Evolutionary conservation across 2,113 vertebrate genomes (phyloP), one percentile per base, ranked within the genome.

Genomic region (Ictidomys tridecemlineatus): DNA sequence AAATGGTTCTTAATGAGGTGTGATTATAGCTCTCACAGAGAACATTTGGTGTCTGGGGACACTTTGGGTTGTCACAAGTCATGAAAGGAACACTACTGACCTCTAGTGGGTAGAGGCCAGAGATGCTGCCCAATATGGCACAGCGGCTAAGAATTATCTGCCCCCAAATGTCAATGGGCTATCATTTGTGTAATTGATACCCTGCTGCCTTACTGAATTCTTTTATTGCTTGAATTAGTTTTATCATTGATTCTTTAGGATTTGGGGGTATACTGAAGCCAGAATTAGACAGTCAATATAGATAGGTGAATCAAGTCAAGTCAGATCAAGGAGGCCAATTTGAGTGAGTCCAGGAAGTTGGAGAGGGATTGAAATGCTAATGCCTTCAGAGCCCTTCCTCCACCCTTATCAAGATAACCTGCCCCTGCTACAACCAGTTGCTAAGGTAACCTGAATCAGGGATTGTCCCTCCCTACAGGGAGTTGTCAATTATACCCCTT

Each of bases 141-240:
- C 32, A 90, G 77, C 12, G 16, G 22, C 13, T 16, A 78, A 91
- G 37, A 45, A 45, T 76, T 69, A 37, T n/a, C 48, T 16, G 39
- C 28, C n/a, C n/a, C 77, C 48, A 56, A 67, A 74, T 76, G 42
- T 39, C 61, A 90, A 65, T 82, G 89, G 85, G 83, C 42, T 86
- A 79, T 86, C 79, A 80, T 86, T 82, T 89, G 80, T 77, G 26
- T 77, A 93, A 93, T 65, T 72, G 89, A 53, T 85, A 65, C 88
- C 32, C 37, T 72, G 45, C 8, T 37, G 78, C 30, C 39, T 92
- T 80, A 76, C 39, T 85, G 45, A 85, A 93, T 94, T 83, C 2
- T 78, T 96, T 95, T 28, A 91, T 70, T 93, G 67, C 86, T 84
- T 91, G 39, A 91, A 37, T 93, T 83, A 80, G 63, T 61, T 97